Base-by-base conservation (phyloP, 2,888 invertebrate species). In the Rhingia rostrata region DNA sequence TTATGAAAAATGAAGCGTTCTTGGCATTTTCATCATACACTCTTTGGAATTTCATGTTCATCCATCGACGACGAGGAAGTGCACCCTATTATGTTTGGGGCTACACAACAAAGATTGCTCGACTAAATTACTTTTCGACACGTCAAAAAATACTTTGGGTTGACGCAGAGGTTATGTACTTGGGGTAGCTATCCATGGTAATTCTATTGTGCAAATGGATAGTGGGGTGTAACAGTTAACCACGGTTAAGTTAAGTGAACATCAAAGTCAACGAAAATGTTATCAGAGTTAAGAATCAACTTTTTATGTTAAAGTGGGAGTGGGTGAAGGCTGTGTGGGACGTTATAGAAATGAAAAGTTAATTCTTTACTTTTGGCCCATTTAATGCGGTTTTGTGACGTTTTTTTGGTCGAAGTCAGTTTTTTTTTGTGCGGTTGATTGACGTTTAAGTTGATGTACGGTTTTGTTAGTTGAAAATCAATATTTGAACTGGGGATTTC, bases 101-200 rank as follows among this genome's bases (percentile, higher is more conserved):
- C 35, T 5, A 32, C 43, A 33, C 58, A 67, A 56, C 6, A 41
- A 66, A 79, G 74, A 73, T 63, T 80, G 74, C 54, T 69, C 35
- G 70, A 49, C 58, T 75, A 84, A 84, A 84, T 84, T 84, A 80
- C 84, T 79, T 80, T 80, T 84, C 66, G 80, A 84, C 80, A 84
- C 84, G 84, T 84, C 84, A 84, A 80, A 84, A 49, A 61, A 53
- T 74, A 10, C 54, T 80, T 14, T 43, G 54, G 35, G 39, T 33
- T 61, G 63, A 14, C 58, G 12, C 35, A 66, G 67, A 53, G 81
- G 64, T 69, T 74, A 47, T 70, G 69, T 47, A 64, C 54, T 58
- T 63, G 63, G 79, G 56, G 70, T 75, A 43, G 78, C 33, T 67
- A 12, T 67, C 56, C 32, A 45, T 32, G 41, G 75, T 63, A 47